A percentile compares a stretch with the other conserved stretches of the same genome.
Conservation (phyloP, 2,888 invertebrate species). For the Campoplex capitator region DNA sequence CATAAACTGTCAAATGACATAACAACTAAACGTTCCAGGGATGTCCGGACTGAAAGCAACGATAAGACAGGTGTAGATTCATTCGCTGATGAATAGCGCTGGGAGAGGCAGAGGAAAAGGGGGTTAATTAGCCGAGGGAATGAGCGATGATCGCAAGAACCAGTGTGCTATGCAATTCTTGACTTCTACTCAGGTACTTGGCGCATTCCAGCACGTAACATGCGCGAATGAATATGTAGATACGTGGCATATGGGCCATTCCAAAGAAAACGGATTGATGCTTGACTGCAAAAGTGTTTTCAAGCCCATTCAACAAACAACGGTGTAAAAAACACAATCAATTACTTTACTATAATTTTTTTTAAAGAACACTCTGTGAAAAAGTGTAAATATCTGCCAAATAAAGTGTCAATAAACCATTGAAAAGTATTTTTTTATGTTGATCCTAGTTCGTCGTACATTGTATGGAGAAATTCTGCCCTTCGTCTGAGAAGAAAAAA, state of each 20-base stretch:
- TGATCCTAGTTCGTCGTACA: neutral
- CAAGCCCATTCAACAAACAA: neutral
- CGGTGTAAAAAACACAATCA: neutral
- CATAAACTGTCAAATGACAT: neutral
- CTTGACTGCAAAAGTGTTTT: neutral
- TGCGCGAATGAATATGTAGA: constrained; percentile 63
- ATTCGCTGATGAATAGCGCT: constrained; percentile 61
- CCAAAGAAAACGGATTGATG: constrained; percentile 18
- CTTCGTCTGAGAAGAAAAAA: neutral
- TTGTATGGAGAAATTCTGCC: neutral
- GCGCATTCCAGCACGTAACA: constrained; percentile 77
- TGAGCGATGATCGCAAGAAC: constrained; percentile 76
- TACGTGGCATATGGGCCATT: constrained; percentile 23
- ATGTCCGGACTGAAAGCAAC: constrained; percentile 14
- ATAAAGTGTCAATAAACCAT: neutral
- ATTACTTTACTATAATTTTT: neutral
- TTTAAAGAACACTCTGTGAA: neutral
- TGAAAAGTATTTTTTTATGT: neutral
- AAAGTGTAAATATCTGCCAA: neutral
- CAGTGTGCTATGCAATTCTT: constrained; percentile 74
- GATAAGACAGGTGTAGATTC: constrained; percentile 61
- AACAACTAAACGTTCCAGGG: constrained; percentile 26
- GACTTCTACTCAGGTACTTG: constrained; percentile 72
- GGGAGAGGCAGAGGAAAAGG: constrained; percentile 12
- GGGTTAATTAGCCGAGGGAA: constrained; percentile 69